Conservation (phyloP, 2,888 invertebrate genomes). For the Spialia ferax region DNA sequence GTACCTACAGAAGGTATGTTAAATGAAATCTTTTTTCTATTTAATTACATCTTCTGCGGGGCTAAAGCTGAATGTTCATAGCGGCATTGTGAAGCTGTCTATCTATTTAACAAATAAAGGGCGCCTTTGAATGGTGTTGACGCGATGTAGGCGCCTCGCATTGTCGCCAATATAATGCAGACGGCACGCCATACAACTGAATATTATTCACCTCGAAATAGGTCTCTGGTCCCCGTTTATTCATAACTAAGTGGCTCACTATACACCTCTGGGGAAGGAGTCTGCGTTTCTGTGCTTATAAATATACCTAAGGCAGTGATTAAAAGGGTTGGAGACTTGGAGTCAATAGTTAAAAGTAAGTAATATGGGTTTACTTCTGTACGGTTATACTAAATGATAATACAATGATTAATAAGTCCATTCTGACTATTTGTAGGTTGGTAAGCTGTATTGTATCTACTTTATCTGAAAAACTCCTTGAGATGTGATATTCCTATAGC, state of each 20-base stretch:
- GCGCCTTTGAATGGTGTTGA: slow-evolving; percentile 67
- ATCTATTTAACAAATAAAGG: slow-evolving; percentile 69
- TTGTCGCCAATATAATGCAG: slow-evolving; percentile 62
- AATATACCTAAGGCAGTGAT: neutral
- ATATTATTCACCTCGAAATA: slow-evolving; percentile 52
- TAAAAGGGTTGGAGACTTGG: too few species aligned
- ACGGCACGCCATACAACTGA: slow-evolving; percentile 51
- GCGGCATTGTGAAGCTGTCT: slow-evolving; percentile 61
- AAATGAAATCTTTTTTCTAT: slow-evolving; percentile 7
- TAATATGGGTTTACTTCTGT: too few species aligned
- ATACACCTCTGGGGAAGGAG: slow-evolving; percentile 28
- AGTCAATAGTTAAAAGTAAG: too few species aligned
- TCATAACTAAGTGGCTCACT: slow-evolving; percentile 48
- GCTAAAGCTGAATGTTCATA: slow-evolving; percentile 54
- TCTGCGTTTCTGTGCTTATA: neutral
- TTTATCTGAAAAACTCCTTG: neutral
- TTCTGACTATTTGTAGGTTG: neutral
- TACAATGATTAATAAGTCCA: neutral
- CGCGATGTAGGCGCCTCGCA: slow-evolving; percentile 58
- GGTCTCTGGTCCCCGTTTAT: slow-evolving; percentile 49
- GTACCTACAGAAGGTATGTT: neutral
- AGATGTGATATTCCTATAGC: neutral
- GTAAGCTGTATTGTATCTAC: neutral
- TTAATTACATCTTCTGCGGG: slow-evolving; percentile 23
- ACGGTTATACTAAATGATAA: too few species aligned